Base-by-base conservation (phyloP, 2,113 vertebrate species). In the Casuarius casuarius region DNA sequence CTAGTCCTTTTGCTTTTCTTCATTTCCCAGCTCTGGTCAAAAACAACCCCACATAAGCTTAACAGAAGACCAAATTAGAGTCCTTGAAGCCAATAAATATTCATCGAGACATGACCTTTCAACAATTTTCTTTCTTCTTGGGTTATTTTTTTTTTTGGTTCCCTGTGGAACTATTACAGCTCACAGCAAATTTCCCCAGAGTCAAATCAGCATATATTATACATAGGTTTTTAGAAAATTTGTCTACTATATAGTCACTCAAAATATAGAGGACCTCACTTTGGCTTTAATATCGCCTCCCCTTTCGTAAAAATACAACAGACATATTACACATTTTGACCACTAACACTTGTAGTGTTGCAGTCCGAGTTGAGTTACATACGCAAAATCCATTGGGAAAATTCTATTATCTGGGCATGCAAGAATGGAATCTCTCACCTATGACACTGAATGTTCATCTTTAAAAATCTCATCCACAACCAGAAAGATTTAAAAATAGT, bases 201-300 rank as follows among this genome's bases (percentile, higher is more conserved):
- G 56, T 73, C 77, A 44, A n/a, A 31, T 5, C 0, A 0, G 38
- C 54, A 22, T 3, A 1, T 0, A 10, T 2, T 9, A 61, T 6
- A 23, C 29, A 42, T 3, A 44, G 49, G 7, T 16, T 70, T 78
- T 78, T 40, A 72, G 46, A 77, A 72, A 63, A 46, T 12, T 29
- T 35, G 6, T 23, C 84, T n/a, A 3, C 4, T 59, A 28, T 23
- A 54, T 9, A 23, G 20, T 58, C 33, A 54, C 56, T 71, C 10
- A 15, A 70, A 74, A 49, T 5, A n/a, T 1, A 16, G 16, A 28
- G 11, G 13, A 51, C 10, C 42, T 80, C 19, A 23, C 65, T 74
- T 54, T 44, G 38, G 54, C 38, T 75, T 65, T 25, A 78, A 23
- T 3, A 10, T 3, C 38, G 46, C 44, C 44, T 59, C 35, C 7